These are phyloP conservation scores for Drosophila tripunctata DNA, from an alignment of 2,888 invertebrate species.

Conservation along the genomic window DNA sequence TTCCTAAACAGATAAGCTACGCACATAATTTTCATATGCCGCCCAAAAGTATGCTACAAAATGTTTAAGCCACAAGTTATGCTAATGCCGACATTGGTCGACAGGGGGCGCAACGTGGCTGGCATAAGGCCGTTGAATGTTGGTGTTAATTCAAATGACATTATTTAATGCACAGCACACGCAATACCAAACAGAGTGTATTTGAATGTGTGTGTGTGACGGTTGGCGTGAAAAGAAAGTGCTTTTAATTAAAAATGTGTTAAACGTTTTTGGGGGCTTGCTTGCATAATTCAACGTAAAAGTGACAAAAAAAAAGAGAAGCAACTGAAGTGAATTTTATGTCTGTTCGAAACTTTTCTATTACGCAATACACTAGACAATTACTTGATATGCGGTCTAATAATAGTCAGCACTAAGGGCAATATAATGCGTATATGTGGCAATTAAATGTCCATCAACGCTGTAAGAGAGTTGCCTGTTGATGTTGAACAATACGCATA, in stretches of 20 bases:
- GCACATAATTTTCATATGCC: conserved; percentile 38
- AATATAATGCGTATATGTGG: conserved; percentile 24
- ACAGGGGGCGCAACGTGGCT: background rate
- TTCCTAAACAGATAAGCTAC: conserved; percentile 37
- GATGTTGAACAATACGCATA: conserved; percentile 29
- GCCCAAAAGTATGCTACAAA: conserved; percentile 61
- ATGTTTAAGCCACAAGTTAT: conserved; percentile 51
- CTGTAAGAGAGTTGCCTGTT: background rate
- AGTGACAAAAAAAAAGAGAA: conserved; percentile 46
- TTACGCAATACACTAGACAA: conserved; percentile 52
- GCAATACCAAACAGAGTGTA: conserved; percentile 39
- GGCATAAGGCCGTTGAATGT: conserved; percentile 21
- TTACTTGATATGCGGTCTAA: conserved; percentile 29
- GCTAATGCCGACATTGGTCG: conserved; percentile 51
- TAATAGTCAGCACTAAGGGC: conserved; percentile 17
- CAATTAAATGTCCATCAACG: conserved; percentile 64
- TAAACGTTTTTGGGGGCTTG: conserved; percentile 42
- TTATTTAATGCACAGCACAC: conserved; percentile 74
- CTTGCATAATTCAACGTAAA: conserved; percentile 66
- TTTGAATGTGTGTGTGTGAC: conserved; percentile 5
- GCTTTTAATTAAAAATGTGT: conserved; percentile 72
- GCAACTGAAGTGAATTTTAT: conserved; percentile 49
- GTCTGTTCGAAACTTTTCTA: conserved; percentile 27
- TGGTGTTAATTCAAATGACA: conserved; percentile 77
- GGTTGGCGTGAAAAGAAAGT: conserved; percentile 68